These are phyloP conservation scores for Ceratosolen solmsi DNA, from an alignment of 1,140 invertebrate genomes.

Conservation along the genomic window DNA sequence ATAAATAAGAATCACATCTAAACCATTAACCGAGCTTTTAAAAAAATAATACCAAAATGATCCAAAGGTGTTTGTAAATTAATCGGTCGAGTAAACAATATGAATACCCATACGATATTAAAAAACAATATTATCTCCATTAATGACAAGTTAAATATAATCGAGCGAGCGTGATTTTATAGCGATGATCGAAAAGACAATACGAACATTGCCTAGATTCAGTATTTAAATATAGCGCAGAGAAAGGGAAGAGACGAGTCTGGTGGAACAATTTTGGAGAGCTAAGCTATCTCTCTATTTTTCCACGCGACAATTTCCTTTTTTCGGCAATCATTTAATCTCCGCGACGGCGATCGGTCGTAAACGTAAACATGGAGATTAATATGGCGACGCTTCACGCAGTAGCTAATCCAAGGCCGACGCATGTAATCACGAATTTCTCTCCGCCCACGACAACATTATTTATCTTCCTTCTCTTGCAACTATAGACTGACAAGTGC, in stretches of 20 bases:
- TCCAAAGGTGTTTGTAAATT: background rate
- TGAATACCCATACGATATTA: too few species aligned
- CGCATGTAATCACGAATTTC: conserved; percentile 49
- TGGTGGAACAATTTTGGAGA: background rate
- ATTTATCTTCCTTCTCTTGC: conserved; percentile 38
- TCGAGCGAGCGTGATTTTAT: background rate
- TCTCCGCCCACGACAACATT: background rate
- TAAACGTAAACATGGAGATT: conserved; percentile 62
- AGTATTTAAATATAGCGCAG: background rate
- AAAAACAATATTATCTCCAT: background rate
- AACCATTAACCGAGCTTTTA: background rate
- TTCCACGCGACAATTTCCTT: background rate
- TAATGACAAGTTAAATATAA: too few species aligned
- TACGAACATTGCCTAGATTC: background rate
- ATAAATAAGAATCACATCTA: background rate
- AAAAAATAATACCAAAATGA: background rate
- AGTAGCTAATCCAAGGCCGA: conserved; percentile 59
- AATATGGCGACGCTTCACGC: conserved; percentile 58
- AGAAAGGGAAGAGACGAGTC: background rate
- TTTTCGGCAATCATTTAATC: background rate
- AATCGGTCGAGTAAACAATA: background rate
- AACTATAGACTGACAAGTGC: background rate
- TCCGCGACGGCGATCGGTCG: conserved; percentile 3
- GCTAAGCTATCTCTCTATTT: background rate
- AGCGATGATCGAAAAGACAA: background rate